Base-by-base conservation (phyloP, 2,113 vertebrate genomes). In the Coregonus clupeaformis region DNA sequence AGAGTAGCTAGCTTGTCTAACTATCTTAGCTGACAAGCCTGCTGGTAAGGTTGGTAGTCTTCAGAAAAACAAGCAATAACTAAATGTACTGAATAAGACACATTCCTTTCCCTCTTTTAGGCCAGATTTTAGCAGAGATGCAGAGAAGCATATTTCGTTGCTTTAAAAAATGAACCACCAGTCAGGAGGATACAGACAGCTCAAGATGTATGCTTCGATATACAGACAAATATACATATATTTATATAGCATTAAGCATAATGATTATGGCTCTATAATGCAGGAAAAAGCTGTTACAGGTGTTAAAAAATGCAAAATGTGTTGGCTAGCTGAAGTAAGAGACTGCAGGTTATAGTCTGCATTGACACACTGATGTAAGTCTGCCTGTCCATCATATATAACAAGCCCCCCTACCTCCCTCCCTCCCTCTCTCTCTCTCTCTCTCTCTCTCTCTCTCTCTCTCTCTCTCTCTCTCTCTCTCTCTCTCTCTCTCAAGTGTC, bases 301-400 rank as follows among this genome's bases (percentile, higher is more conserved):
- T 11, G 36, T 11, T 42, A 9, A 42, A 42, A 42, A 11, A 11
- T 2, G 36, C 36, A 11, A 27, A 76, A 45, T 25, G 62, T 29
- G 73, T 75, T 60, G 18, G 5, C 3, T 16, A 13, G 11, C 47
- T 77, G 79, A 77, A 79, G 71, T 78, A 79, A 66, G 64, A 24
- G 29, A 71, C 30, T 9, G 27, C 55, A 52, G 42, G 45, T 42
- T 45, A n/a, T 63, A 78, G 65, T 77, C 27, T 27, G 59, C 67
- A 60, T 68, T 75, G 70, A 64, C 55, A 45, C 52, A 42, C 36
- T 75, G 68, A 81, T 71, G 74, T 45, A 42, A 32, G 47, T 68
- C 78, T 62, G 66, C 7, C 32, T 36, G 32, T 80, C 78, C 47
- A n/a, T 73, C 77, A 47, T 77, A 73, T 52, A 24, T 57, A 74